Percentiles rank a stretch among this genome's conserved stretches.
phyloP scores from a whole-genome alignment of 2,797 vertebrate species.

The Syndactyla subalaris region DNA sequence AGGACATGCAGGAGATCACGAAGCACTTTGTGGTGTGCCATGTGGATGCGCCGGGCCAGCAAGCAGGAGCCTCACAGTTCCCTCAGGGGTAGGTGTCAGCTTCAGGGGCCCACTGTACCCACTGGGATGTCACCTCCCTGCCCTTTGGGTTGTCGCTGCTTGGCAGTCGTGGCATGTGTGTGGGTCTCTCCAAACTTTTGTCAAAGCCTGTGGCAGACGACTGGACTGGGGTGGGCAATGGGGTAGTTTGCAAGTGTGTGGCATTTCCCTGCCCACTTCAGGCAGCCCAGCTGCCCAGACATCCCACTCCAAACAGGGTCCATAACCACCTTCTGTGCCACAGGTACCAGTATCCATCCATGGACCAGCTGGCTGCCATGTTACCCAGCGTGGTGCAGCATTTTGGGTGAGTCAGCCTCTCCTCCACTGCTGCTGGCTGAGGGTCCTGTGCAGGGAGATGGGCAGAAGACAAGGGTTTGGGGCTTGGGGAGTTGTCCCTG shows the following conservation, averaged over 20 bases:
- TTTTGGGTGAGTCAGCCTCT: constrained; percentile 86
- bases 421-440: not conserved
- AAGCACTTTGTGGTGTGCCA: constrained; percentile 97
- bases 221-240: not conserved
- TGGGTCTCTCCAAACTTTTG: not conserved
- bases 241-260: not conserved
- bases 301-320: accelerated
- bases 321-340: not conserved
- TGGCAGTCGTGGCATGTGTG: not conserved
- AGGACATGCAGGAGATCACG: constrained; percentile 98
- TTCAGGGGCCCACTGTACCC: accelerated
- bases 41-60: constrained; percentile 92
- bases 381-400: constrained; percentile 94
- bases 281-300: not conserved
- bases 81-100: constrained; percentile 79
- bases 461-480: not conserved
- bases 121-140: not conserved
- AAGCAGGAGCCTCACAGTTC: constrained; percentile 89
- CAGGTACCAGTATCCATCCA: constrained; percentile 97
- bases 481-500: not conserved
- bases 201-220: accelerated
- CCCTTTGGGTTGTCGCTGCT: not conserved
- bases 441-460: not conserved
- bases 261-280: not conserved
- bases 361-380: constrained; percentile 97